Evolutionary conservation across 2,888 invertebrate species (phyloP), one percentile per base, ranked within the genome.

Genomic region (Aethes cnicana): DNA sequence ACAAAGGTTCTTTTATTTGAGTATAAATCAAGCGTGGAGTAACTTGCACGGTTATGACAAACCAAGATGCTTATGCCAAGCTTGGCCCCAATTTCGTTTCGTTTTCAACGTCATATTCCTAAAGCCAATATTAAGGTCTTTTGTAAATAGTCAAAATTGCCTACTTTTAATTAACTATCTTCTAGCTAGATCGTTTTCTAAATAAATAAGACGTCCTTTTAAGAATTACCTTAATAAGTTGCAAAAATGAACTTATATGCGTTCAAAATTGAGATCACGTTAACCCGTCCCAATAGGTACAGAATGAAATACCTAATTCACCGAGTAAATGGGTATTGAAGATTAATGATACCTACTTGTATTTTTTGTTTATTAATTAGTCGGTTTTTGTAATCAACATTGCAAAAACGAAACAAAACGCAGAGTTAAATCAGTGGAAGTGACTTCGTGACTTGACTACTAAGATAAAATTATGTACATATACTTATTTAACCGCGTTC

Each of bases 31-130:
- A 61, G 63, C 66, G 66, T 70, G 62, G 55, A 70, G 58, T 44
- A 56, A 67, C 72, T 74, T 73, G 43, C 43, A 30, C 44, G 70
- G 20, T 73, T 66, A 74, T 74, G 63, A 65, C 53, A 50, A 23
- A 39, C 50, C 25, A 25, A 36, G 37, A 32, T 37, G 44, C 11
- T 8, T 33, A 17, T 32, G 26, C 14, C 32, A 30, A 14, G 21
- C 18, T 18, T 26, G 39, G 25, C 44, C 44, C 18, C 25, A 26
- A 43, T 44, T 47, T 37, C 9, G 16, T 32, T 4, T 36, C 28
- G 30, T 30, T 14, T 14, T 8, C 14, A 14, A 14, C n/a, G n/a
- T n/a, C n/a, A n/a, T n/a, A n/a, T n/a, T n/a, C n/a, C n/a, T n/a
- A n/a, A n/a, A n/a, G n/a, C n/a, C n/a, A n/a, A n/a, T n/a, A n/a